Evolutionary conservation across 1,140 invertebrate species (phyloP).

Genomic region (Sycobia sp.): DNA sequence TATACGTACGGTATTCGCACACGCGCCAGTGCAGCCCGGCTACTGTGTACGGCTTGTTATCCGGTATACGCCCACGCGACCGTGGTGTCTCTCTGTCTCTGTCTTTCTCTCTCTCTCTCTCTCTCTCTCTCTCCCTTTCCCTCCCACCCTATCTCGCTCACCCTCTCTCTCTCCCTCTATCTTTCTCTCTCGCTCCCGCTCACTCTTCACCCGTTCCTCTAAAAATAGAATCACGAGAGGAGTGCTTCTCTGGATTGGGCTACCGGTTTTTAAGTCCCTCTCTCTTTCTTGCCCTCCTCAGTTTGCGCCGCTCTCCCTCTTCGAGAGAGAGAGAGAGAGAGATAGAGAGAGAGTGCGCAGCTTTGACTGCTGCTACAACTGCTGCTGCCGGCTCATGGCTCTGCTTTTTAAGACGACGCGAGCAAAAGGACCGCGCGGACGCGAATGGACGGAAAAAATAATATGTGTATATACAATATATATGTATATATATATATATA

Average conservation of each 20-base stretch:
- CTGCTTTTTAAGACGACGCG: conserved; percentile 14
- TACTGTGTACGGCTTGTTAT: conserved; percentile 36
- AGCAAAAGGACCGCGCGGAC: conserved; percentile 9
- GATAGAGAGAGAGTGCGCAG: too few relatives aligned
- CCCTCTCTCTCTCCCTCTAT: too few relatives aligned
- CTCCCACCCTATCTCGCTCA: too few relatives aligned
- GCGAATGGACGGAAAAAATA: conserved; percentile 25
- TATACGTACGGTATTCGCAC: background rate
- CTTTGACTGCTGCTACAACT: background rate
- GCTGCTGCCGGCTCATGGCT: background rate
- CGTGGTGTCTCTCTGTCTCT: conserved; percentile 48
- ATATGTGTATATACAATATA: too few relatives aligned
- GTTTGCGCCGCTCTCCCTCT: background rate
- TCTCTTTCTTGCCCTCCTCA: conserved; percentile 38
- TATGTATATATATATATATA: too few relatives aligned
- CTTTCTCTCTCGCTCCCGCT: too few relatives aligned
- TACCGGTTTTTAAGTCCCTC: conserved; percentile 53
- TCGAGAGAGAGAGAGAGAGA: too few relatives aligned
- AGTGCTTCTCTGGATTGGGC: conserved; percentile 42
- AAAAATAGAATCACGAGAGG: conserved; percentile 49
- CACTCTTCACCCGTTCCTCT: too few relatives aligned
- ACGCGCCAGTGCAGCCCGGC: too few relatives aligned
- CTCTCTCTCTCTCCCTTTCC: too few relatives aligned
- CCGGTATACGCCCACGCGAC: conserved; percentile 40
- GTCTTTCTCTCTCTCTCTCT: too few relatives aligned